These are phyloP conservation scores for Planiliza haematocheilus DNA, from an alignment of 2,113 vertebrate species.

Conservation along the genomic window DNA sequence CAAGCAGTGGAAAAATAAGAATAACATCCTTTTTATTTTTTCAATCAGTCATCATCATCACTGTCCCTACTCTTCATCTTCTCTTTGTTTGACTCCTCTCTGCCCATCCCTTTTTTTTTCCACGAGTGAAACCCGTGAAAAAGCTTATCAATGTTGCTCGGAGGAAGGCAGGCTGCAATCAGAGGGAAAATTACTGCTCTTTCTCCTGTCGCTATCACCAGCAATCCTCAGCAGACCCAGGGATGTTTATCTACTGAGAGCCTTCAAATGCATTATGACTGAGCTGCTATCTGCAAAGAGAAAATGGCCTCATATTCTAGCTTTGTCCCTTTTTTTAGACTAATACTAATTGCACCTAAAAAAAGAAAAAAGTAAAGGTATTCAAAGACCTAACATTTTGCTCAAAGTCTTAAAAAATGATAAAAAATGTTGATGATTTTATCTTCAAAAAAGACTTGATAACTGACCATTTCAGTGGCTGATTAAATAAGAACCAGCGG, in stretches of 20 bases:
- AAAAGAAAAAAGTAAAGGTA: too few species aligned
- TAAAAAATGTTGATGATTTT: too few species aligned
- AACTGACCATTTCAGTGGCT: too few species aligned
- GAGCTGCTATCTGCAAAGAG: conserved; percentile 22
- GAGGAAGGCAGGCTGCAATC: conserved; percentile 52
- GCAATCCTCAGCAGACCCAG: conserved; percentile 11
- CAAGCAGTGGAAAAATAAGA: neutral
- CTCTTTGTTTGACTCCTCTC: conserved; percentile 3
- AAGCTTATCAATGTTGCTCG: conserved; percentile 16
- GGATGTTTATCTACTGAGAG: conserved; percentile 42
- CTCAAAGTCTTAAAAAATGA: neutral
- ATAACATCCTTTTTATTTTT: neutral
- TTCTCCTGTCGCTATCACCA: conserved; percentile 17
- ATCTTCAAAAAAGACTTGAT: neutral
- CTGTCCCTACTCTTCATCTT: conserved; percentile 1
- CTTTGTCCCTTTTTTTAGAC: conserved; percentile 5
- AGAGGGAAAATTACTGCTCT: conserved; percentile 43
- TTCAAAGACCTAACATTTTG: too few species aligned
- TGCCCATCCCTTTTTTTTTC: neutral
- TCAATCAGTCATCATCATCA: neutral
- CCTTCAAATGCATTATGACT: conserved; percentile 25
- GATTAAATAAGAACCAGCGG: too few species aligned
- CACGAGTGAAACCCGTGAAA: conserved; percentile 24
- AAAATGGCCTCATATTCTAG: conserved; percentile 19
- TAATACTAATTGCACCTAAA: neutral